Conservation (phyloP, 2,888 invertebrate species). For the Leucozona laternaria region DNA sequence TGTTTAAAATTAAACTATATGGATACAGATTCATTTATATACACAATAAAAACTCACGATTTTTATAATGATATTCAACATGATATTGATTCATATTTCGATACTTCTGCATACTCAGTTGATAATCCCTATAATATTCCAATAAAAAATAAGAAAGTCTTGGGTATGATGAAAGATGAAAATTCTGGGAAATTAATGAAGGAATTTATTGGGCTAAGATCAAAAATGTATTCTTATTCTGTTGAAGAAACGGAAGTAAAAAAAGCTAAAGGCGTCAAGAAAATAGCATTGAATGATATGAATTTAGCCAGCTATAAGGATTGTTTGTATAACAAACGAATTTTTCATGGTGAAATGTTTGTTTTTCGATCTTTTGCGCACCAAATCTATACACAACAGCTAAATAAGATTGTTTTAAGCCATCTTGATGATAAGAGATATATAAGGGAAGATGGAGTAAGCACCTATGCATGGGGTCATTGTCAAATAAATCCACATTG, state of each 20-base stretch:
- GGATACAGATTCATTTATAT: too few relatives aligned
- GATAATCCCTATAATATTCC: neutral
- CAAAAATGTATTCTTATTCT: neutral
- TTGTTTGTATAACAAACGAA: neutral
- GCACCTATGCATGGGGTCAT: too few relatives aligned
- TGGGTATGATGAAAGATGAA: slow-evolving; percentile 1
- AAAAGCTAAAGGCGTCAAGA: neutral
- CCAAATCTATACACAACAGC: neutral
- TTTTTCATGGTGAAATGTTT: neutral
- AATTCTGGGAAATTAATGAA: neutral
- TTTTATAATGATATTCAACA: too few relatives aligned
- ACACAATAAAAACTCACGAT: too few relatives aligned
- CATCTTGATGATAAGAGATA: too few relatives aligned
- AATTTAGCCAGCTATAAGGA: neutral
- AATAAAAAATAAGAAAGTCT: neutral
- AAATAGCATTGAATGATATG: neutral
- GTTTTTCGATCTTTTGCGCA: neutral
- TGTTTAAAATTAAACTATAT: too few relatives aligned
- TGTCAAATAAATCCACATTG: too few relatives aligned
- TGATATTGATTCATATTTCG: neutral
- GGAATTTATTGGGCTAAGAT: neutral
- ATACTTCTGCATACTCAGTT: neutral
- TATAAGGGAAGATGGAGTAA: too few relatives aligned
- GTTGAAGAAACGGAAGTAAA: neutral
- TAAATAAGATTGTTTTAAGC: neutral